Percentiles rank a stretch among this genome's conserved stretches.
Evolutionary conservation across 2,113 vertebrate species (phyloP).

Genomic region (Eulemur rufifrons): DNA sequence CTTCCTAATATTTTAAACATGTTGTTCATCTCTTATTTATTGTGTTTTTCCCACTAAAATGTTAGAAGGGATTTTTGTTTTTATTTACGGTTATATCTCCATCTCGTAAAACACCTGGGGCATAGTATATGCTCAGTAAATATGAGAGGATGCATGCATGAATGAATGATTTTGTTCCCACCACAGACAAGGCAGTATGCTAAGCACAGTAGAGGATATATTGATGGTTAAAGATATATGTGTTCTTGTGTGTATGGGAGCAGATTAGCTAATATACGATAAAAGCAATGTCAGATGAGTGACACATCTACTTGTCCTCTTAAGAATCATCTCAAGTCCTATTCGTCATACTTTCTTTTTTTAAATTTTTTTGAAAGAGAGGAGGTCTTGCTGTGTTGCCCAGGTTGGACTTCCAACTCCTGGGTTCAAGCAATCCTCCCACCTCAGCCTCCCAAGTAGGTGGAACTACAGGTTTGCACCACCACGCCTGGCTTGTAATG

Average conservation of each 20-base stretch:
- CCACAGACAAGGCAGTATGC: neutral
- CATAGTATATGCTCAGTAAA: neutral
- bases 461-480: neutral
- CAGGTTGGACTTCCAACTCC: neutral
- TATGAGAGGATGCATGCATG: neutral
- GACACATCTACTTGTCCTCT: neutral
- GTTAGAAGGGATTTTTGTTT: neutral
- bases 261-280: neutral
- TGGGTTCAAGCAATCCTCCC: neutral
- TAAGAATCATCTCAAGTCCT: neutral
- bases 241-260: neutral
- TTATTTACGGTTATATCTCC: neutral
- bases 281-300: neutral
- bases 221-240: neutral
- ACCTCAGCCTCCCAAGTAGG: neutral
- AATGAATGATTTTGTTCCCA: neutral
- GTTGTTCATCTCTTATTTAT: neutral
- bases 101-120: neutral
- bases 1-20: neutral
- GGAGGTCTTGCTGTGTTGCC: neutral
- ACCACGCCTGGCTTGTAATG: neutral
- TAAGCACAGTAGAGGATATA: neutral
- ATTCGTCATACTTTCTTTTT: neutral
- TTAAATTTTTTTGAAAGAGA: neutral
- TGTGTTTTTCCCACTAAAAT: neutral